Conservation (phyloP, 92 coral and sea anemone genomes). For the Heteractis magnifica region DNA sequence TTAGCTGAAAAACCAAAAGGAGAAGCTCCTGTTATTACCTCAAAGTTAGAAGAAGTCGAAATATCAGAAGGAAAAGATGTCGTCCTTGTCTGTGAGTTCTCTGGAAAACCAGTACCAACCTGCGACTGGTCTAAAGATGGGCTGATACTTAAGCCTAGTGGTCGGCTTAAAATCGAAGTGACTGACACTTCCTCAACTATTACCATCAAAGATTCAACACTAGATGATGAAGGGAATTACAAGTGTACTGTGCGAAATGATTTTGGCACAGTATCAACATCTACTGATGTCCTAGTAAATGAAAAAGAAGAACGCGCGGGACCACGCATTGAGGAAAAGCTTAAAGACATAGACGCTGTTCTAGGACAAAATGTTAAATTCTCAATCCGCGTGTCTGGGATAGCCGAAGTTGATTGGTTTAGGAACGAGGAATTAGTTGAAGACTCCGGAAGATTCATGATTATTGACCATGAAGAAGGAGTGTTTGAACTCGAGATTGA, state of each 20-base stretch:
- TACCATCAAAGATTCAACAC: conserved; percentile 46
- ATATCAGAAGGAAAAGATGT: conserved; percentile 66
- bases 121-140: conserved; percentile 82
- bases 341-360: conserved; percentile 55
- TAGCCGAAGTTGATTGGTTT: conserved; percentile 73
- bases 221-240: conserved; percentile 75
- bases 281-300: conserved; percentile 70
- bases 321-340: conserved; percentile 58
- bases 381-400: conserved; percentile 71
- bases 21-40: conserved; percentile 47
- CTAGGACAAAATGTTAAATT: conserved; percentile 63
- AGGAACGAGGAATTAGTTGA: conserved; percentile 64
- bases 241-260: conserved; percentile 62
- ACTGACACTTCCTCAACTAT: conserved; percentile 55
- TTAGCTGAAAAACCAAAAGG: conserved; percentile 62
- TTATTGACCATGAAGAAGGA: conserved; percentile 62
- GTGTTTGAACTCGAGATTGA: conserved; percentile 70
- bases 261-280: conserved; percentile 56
- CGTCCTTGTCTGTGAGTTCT: conserved; percentile 50
- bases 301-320: conserved; percentile 41
- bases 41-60: conserved; percentile 51
- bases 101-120: conserved; percentile 70
- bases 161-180: conserved; percentile 37
- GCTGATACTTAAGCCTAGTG: conserved; percentile 39
- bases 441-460: conserved; percentile 64